These are phyloP conservation scores for Cranoglanis bouderius DNA, from an alignment of 2,113 vertebrate genomes.

Conservation along the genomic window DNA sequence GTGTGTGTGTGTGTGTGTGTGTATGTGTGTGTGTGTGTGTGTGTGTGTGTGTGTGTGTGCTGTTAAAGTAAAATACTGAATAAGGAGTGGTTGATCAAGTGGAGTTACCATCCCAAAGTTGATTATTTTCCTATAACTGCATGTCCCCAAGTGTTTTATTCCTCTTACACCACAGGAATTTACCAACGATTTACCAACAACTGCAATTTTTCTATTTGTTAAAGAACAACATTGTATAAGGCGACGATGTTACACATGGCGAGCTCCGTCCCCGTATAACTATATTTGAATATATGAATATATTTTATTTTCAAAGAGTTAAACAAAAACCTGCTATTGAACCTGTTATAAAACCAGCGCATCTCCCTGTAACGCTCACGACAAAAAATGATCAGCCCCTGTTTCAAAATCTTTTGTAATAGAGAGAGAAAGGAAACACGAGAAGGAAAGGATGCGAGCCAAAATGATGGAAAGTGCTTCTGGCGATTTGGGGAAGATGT, in stretches of 20 bases:
- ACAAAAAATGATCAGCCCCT: neutral
- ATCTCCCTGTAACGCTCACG: neutral
- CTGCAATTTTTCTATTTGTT: neutral
- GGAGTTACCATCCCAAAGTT: neutral
- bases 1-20: too few species aligned
- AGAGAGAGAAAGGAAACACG: neutral
- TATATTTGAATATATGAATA: too few species aligned
- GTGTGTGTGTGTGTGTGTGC: too few species aligned
- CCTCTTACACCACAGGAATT: neutral
- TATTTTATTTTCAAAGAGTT: neutral
- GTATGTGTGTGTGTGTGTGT: too few species aligned
- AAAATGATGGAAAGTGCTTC: slow-evolving; percentile 14
- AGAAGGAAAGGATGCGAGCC: neutral
- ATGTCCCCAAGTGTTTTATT: neutral
- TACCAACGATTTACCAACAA: neutral
- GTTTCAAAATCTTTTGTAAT: neutral
- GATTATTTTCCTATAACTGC: neutral
- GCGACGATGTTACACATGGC: neutral
- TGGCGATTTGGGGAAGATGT: neutral
- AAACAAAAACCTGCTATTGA: neutral
- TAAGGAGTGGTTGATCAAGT: neutral
- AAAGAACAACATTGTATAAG: neutral
- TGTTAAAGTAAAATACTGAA: too few species aligned
- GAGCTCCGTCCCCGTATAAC: neutral
- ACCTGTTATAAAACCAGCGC: neutral